These are phyloP conservation scores for Monarcha castaneiventris DNA, from an alignment of 2,113 vertebrate genomes.

Conservation along the genomic window DNA sequence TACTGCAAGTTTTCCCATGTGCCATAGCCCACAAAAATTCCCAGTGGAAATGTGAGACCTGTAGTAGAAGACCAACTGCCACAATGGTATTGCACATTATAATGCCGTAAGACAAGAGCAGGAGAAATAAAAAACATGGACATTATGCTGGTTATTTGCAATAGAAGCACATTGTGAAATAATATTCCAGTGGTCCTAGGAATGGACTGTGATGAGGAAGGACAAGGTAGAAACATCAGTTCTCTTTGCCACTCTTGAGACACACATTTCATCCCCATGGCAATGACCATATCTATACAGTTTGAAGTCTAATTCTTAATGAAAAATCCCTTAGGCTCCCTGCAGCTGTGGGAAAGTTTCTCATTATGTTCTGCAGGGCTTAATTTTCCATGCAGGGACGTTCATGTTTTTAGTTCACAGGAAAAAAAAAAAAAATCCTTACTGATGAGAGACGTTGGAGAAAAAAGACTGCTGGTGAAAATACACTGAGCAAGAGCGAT, in stretches of 20 bases:
- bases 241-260: not conserved
- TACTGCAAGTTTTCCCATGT: accelerated
- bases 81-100: not conserved
- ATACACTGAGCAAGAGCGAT: not conserved
- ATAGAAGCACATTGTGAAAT: not conserved
- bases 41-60: not conserved
- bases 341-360: not conserved
- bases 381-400: not conserved
- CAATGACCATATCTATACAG: not conserved
- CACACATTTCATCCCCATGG: not conserved
- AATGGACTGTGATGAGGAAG: not conserved
- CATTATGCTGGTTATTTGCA: not conserved
- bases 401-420: not conserved
- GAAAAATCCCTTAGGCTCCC: not conserved
- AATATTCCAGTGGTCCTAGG: too few relatives aligned
- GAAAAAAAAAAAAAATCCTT: not conserved
- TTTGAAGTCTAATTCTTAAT: not conserved
- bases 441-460: not conserved
- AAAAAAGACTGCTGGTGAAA: not conserved
- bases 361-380: not conserved
- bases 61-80: not conserved
- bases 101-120: not conserved
- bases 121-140: not conserved
- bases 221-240: not conserved
- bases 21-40: not conserved